Evolutionary conservation across 2,797 vertebrate genomes (phyloP), one percentile per base, ranked within the genome.

Genomic region (Hemitrygon akajei): DNA sequence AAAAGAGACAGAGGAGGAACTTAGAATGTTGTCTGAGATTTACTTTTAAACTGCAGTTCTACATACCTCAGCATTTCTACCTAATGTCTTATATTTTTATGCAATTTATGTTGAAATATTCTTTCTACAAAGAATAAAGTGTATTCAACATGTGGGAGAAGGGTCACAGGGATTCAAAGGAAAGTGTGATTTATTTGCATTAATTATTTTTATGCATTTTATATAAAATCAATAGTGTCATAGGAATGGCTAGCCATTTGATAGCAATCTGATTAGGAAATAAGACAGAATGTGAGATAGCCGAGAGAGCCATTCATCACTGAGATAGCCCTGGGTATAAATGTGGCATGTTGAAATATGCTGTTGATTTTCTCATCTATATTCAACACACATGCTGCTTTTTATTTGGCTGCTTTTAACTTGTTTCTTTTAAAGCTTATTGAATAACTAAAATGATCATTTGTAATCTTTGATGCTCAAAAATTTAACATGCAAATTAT

Each of bases 181-280:
- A 69, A 69, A 69, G 18, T 25, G 71, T 73, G 27, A 76, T 76
- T 18, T 30, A 76, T 75, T 56, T 93, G 71, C 47, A 75, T 37
- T 4, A 56, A 47, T 56, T 93, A 76, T 30, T n/a, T 93, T 0
- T 30, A 27, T 9, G 37, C 91, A 34, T 73, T 14, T 92, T 27
- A 37, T 37, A 58, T 56, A 58, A 47, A 76, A 93, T 93, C 40
- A 47, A 9, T 93, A 5, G 71, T 93, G 91, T 76, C 91, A 56
- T 22, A n/a, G 66, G 40, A 47, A 40, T 76, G 40, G 30, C 91
- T 27, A 27, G 40, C 1, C 37, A 75, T 73, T 75, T 93, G 91
- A 76, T 76, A 56, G 40, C 91, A 56, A 56, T 58, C 40, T 76
- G 37, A 75, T n/a, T 76, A 71, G 91, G 89, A 92, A 93, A 93